These are phyloP conservation scores for Euclidia mi DNA, from an alignment of 2,888 invertebrate species.

Conservation along the genomic window DNA sequence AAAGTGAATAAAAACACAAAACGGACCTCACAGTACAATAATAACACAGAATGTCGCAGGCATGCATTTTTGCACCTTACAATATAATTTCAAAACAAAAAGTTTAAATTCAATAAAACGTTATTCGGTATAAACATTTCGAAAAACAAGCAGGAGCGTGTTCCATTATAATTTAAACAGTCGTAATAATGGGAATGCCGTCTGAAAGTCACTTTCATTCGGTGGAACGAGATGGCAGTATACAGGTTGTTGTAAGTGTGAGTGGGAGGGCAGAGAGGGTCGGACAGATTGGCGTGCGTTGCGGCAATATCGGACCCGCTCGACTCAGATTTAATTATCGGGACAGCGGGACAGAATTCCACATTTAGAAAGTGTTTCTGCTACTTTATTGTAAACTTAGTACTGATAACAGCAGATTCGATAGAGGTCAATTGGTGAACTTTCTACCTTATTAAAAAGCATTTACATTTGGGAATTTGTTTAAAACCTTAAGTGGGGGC, in stretches of 20 bases:
- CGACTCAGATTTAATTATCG: conserved; percentile 63
- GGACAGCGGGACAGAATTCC: conserved; percentile 56
- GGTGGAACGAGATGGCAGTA: conserved; percentile 45
- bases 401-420: conserved; percentile 19
- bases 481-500: not conserved
- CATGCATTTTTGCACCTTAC: not conserved
- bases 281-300: conserved; percentile 63
- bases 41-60: too few relatives aligned
- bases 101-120: conserved; percentile 34
- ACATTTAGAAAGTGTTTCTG: conserved; percentile 56
- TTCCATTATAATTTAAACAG: conserved; percentile 62
- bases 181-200: conserved; percentile 63
- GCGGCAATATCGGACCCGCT: conserved; percentile 49
- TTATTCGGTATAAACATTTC: conserved; percentile 41
- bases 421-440: conserved; percentile 27
- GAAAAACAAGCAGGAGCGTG: conserved; percentile 60
- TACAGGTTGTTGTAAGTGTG: conserved; percentile 17
- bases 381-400: conserved; percentile 29
- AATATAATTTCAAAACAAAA: conserved; percentile 3
- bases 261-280: conserved; percentile 50
- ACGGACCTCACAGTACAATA: too few relatives aligned
- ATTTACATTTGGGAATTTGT: conserved; percentile 6
- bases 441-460: conserved; percentile 4
- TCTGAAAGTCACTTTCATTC: conserved; percentile 63
- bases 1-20: too few relatives aligned